Evolutionary conservation across 1,140 invertebrate genomes (phyloP), one percentile per base, ranked within the genome.

Genomic region (Bombus sylvicola): DNA sequence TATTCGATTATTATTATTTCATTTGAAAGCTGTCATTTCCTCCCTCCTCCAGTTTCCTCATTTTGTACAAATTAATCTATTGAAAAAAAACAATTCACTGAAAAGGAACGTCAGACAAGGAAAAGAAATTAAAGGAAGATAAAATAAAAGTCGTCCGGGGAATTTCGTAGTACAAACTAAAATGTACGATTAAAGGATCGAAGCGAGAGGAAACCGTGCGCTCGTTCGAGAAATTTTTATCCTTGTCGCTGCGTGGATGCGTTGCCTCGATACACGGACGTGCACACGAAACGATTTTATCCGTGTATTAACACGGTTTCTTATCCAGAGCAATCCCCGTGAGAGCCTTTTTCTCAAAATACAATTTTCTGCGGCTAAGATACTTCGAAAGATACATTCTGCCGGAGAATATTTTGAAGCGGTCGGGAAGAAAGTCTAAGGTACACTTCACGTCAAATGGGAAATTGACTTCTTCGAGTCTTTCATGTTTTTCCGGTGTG

Each of bases 271-370:
- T 25, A 41, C 47, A 28, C 0, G 64, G n/a, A 69, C 25, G 22
- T 18, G 47, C 34, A 31, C 34, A 59, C 4, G 47, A 72, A 71
- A 31, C 39, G 18, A 34, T 68, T 59, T 37, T 31, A 31, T 81
- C 68, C 15, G 34, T 81, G 68, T 72, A 81, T 81, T 81, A 73
- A 73, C 80, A 81, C 53, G 53, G 37, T 34, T 43, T 53, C 53
- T 62, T 62, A 62, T 62, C 53, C 28, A 22, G 22, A 28, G 8
- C 47, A 62, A 73, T 81, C 37, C 57, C 53, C 15, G 53, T 43
- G 47, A 71, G 57, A 81, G 68, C 18, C 28, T 62, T 43, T 81
- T 34, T 62, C 39, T 73, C 53, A 43, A 81, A 81, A 81, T 43
- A 81, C 69, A 73, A 69, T 81, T 81, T 81, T 62, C 37, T 12